Percentiles rank a stretch among this genome's conserved stretches.
phyloP scores from a whole-genome alignment of 2,113 vertebrate genomes.

The Xiphophorus hellerii region DNA sequence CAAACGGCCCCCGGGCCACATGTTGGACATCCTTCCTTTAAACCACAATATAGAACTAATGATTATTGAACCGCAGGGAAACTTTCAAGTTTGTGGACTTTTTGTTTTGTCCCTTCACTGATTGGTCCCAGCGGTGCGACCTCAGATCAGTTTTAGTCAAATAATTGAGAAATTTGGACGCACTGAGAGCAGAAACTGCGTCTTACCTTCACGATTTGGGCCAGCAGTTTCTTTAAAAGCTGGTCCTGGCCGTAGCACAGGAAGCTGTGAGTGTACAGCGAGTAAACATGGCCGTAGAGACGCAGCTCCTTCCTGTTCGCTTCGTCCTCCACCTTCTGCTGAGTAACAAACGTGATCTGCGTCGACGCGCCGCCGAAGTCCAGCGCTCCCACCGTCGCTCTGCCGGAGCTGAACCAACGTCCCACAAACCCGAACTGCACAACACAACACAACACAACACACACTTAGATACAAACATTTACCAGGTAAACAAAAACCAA shows the following conservation, averaged over 20 bases:
- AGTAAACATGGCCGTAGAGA: slow-evolving; percentile 87
- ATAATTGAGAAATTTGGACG: too few species aligned
- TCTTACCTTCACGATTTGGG: slow-evolving; percentile 82
- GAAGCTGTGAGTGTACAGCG: slow-evolving; percentile 95
- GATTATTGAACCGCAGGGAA: too few species aligned
- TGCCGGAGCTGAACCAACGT: slow-evolving; percentile 85
- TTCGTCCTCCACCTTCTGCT: slow-evolving; percentile 75
- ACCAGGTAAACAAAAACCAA: too few species aligned
- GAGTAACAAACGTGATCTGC: slow-evolving; percentile 92
- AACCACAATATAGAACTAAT: too few species aligned
- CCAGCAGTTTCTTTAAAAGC: slow-evolving; percentile 83
- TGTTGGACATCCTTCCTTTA: too few species aligned
- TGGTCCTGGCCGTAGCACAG: slow-evolving; percentile 93
- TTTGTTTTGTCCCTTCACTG: too few species aligned
- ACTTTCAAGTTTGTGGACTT: too few species aligned
- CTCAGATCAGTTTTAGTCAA: too few species aligned
- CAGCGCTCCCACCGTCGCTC: slow-evolving; percentile 88
- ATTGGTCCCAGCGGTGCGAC: too few species aligned
- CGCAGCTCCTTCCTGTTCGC: slow-evolving; percentile 73
- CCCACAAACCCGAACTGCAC: slow-evolving; percentile 89
- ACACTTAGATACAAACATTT: too few species aligned
- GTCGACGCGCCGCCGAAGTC: slow-evolving; percentile 96
- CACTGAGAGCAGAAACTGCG: neutral
- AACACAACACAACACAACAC: neutral
- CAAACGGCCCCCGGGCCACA: too few species aligned